These are phyloP conservation scores for Euwallacea fornicatus DNA, from an alignment of 1,140 invertebrate genomes.

Conservation along the genomic window DNA sequence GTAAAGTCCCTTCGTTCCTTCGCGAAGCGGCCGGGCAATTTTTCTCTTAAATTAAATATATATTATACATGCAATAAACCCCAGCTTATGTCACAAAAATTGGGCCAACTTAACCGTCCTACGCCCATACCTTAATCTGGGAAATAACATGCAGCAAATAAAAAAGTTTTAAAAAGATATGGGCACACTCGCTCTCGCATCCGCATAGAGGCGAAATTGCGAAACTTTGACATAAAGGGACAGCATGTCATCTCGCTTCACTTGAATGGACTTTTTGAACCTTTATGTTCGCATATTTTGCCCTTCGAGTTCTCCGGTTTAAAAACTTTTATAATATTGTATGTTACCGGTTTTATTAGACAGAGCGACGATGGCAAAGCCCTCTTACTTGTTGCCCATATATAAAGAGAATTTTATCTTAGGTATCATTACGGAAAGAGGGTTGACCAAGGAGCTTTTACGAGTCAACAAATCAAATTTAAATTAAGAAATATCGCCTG, in stretches of 20 bases:
- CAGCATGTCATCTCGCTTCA: conserved; percentile 20
- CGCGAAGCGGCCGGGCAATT: too few relatives aligned
- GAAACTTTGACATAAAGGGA: conserved; percentile 29
- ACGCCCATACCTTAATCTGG: conserved; percentile 1
- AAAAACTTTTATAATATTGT: conserved; percentile 23
- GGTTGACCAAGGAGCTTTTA: too few relatives aligned
- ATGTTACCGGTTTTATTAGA: conserved; percentile 16
- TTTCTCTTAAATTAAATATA: too few relatives aligned
- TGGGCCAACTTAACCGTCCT: too few relatives aligned
- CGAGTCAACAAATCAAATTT: background rate
- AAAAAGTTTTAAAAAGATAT: conserved; percentile 23
- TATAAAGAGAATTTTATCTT: background rate
- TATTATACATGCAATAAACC: too few relatives aligned
- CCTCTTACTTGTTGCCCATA: conserved; percentile 4
- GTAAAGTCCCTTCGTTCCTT: too few relatives aligned
- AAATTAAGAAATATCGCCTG: conserved; percentile 17
- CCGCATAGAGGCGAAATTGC: conserved; percentile 15
- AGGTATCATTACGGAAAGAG: too few relatives aligned
- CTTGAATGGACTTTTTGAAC: conserved; percentile 27
- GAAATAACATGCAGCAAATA: conserved; percentile 26
- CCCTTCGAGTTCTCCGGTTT: conserved; percentile 14
- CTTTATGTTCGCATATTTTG: conserved; percentile 26
- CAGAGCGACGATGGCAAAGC: background rate
- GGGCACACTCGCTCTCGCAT: conserved; percentile 7
- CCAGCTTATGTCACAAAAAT: too few relatives aligned